phyloP scores from a whole-genome alignment of 2,888 invertebrate species.

The Anticlea derivata region DNA sequence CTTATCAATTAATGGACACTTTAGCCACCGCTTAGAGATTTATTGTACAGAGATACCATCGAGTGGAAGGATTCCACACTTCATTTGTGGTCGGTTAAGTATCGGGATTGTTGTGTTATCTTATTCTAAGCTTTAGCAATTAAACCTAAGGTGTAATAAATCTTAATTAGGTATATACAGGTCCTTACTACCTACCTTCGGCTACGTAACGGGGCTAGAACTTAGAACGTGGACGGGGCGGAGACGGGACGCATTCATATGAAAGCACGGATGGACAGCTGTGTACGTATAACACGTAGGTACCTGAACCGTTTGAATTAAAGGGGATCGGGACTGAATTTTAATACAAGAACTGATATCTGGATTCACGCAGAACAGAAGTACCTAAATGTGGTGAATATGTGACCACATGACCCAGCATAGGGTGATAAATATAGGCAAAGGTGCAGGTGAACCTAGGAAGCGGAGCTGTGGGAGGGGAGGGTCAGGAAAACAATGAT shows the following conservation, averaged over 20 bases:
- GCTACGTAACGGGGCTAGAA: no score
- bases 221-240: no score
- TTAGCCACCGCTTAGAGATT: conserved; percentile 9
- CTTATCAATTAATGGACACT: conserved; percentile 24
- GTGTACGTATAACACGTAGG: no score
- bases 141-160: background rate
- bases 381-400: conserved; percentile 9
- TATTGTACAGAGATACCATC: conserved; percentile 17
- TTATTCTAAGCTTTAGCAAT: background rate
- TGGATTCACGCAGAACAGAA: background rate
- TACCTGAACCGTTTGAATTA: no score
- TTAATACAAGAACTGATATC: background rate
- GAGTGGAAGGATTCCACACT: conserved; percentile 11
- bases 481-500: conserved; percentile 21
- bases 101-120: background rate
- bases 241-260: no score
- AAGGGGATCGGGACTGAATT: background rate
- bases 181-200: no score
- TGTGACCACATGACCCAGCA: conserved; percentile 15
- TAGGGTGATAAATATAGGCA: conserved; percentile 15
- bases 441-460: conserved; percentile 15
- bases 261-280: no score
- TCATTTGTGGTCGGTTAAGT: conserved; percentile 12
- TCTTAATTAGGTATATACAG: no score
- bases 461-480: background rate